Evolutionary conservation across 2,888 invertebrate species (phyloP), one percentile per base, ranked within the genome.

Genomic region (Acanthoscelides obtectus): DNA sequence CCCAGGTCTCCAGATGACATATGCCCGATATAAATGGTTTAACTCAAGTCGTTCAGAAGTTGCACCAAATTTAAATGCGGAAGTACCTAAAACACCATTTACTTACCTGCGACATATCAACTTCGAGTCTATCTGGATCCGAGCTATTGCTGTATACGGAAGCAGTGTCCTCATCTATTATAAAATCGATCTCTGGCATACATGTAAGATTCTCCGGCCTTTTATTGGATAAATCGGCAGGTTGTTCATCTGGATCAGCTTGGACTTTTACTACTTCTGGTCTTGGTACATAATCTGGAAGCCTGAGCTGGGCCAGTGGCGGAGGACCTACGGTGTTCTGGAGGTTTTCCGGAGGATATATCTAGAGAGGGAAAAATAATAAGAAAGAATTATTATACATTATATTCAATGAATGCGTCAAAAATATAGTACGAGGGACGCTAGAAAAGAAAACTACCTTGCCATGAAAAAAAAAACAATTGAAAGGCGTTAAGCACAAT

Each of bases 71-170:
- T n/a, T n/a, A n/a, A n/a, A n/a, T n/a, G n/a, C n/a, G n/a, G n/a
- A n/a, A n/a, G n/a, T n/a, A n/a, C n/a, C n/a, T n/a, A n/a, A n/a
- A n/a, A n/a, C n/a, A n/a, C n/a, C n/a, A n/a, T n/a, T n/a, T 4
- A 21, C 73, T 75, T 80, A 85, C 86, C 80, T 86, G 86, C 63
- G 87, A 86, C 83, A 91, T 90, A 83, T 92, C 92, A 84, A 93
- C 92, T 80, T 93, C 92, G 79, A 93, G 85, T 79, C 93, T 87
- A 78, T 92, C 92, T 0, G 92, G 92, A 86, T 94, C 93, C 0
- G 93, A 92, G 77, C 91, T 91, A 81, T 90, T 91, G 83, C 92
- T 92, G 83, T 89, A 91, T 76, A 89, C 82, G 0, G 84, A 84
- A 27, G 80, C 72, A 17, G 74, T 71, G 75, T 81, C 80, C 74